Evolutionary conservation across 2,888 invertebrate species (phyloP), one percentile per base, ranked within the genome.

Genomic region (Phyllotreta striolata): DNA sequence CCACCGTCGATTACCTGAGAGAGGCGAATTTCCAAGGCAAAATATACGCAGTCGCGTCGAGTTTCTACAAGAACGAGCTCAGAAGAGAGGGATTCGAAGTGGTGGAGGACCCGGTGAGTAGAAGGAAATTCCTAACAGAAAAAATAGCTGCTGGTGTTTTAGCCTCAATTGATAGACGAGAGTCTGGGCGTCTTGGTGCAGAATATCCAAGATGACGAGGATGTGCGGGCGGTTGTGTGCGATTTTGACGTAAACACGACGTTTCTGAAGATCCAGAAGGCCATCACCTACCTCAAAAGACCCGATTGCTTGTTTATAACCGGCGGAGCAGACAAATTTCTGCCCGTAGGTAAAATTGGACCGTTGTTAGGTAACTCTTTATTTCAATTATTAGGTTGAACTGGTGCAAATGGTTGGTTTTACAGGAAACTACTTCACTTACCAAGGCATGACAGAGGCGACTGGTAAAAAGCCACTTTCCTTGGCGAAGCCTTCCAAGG

Each of bases 171-270:
- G 9, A 63, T 61, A 10, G 66, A 60, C 24, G 60, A 66, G 12
- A 14, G 13, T 6, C 1, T 54, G 6, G 9, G 24, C 3, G n/a
- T 5, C 6, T 9, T 66, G 6, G 1, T 61, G 8, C 8, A 49
- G 9, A 44, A 67, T 6, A 66, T 82, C 6, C 66, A 71, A 46
- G 84, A 84, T 43, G 83, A 86, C 62, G 76, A 77, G 1, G 82
- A 83, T 12, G 80, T 87, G 0, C 86, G 86, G 7, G 87, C 87
- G 0, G 86, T 88, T 12, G 81, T 87, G 0, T 77, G 84, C 14
- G 87, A 87, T 73, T 82, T 84, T 44, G 85, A 86, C 68, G 76
- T 83, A 51, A 82, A 81, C 70, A 74, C 84, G 4, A 86, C 84
- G 69, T 80, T 85, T 66, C 76, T 83, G 0, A 86, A 85, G 74